phyloP scores from a whole-genome alignment of 1,140 invertebrate genomes.

The Pentalonia nigronervosa region DNA sequence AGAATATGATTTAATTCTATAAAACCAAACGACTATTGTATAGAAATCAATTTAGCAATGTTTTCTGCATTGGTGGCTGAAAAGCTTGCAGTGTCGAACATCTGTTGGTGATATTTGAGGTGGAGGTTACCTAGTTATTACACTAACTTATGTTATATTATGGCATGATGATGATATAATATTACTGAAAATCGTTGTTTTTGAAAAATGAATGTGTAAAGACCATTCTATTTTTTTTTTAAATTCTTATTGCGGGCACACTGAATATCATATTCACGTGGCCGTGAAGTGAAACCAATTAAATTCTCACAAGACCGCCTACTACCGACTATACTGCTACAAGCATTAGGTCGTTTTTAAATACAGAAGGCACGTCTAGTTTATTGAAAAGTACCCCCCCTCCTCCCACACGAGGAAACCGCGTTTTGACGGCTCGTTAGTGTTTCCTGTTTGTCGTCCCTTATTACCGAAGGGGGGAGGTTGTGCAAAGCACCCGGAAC shows the following conservation, averaged over 20 bases:
- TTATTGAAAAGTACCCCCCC: conserved; percentile 35
- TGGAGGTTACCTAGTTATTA: neutral
- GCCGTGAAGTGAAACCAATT: conserved; percentile 57
- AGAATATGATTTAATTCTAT: neutral
- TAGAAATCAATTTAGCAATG: neutral
- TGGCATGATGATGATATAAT: neutral
- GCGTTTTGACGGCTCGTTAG: conserved; percentile 54
- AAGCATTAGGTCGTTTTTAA: conserved; percentile 23
- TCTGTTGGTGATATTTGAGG: neutral
- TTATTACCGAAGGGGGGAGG: neutral
- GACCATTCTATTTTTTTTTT: neutral
- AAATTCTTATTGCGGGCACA: neutral
- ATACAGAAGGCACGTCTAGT: conserved; percentile 27
- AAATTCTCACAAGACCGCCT: conserved; percentile 36
- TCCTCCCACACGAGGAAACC: too few species aligned
- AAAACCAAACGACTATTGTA: neutral
- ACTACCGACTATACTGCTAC: neutral
- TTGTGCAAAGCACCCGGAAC: conserved; percentile 33
- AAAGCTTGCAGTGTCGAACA: neutral
- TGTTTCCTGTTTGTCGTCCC: conserved; percentile 37
- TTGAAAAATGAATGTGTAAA: neutral
- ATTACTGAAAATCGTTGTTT: neutral
- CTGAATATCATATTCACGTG: conserved; percentile 51
- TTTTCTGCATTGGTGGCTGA: neutral
- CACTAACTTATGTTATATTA: neutral